Evolutionary conservation across 2,888 invertebrate species (phyloP), one percentile per base, ranked within the genome.

Genomic region (Apodemia hepburni): DNA sequence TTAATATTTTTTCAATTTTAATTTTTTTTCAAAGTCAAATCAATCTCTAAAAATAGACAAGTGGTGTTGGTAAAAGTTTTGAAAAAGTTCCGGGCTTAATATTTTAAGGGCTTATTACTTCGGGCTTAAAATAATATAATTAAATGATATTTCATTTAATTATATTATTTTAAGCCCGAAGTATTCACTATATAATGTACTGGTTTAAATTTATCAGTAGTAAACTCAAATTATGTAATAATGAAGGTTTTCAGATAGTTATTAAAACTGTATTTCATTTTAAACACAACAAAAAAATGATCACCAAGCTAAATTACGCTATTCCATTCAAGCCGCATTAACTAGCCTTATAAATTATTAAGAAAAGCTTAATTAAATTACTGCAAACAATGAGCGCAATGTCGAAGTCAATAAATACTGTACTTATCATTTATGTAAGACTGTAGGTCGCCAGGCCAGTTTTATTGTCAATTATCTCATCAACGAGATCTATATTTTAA

Each of bases 381-480:
- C 62, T 65, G 67, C 68, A 71, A 72, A 71, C 65, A 69, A 69
- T 61, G 47, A 62, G 45, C 61, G 77, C 77, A 81, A 77, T 76
- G 76, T 82, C 78, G 59, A 67, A 64, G 58, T 65, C 66, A 70
- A 71, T 68, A 84, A 81, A 81, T 82, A 78, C 75, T 87, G 86
- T 85, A 85, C 86, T 85, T 87, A 70, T 68, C 61, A 63, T 69
- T 70, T 63, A 69, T 71, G 69, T 69, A 64, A 65, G 64, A 68
- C 68, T 66, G 68, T 68, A 68, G 70, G 74, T 72, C 77, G 79
- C 76, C 85, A 85, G 87, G 85, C 88, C 88, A 73, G 83, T 83
- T 82, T 92, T 92, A 92, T 92, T 92, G 92, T 92, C 92, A 92
- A 87, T 85, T 89, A 88, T 85, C 80, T 84, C 84, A 76, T 82